Evolutionary conservation across 35 echinoderm and acorn worm genomes (phyloP).

Genomic region (Heliocidaris tuberculata): DNA sequence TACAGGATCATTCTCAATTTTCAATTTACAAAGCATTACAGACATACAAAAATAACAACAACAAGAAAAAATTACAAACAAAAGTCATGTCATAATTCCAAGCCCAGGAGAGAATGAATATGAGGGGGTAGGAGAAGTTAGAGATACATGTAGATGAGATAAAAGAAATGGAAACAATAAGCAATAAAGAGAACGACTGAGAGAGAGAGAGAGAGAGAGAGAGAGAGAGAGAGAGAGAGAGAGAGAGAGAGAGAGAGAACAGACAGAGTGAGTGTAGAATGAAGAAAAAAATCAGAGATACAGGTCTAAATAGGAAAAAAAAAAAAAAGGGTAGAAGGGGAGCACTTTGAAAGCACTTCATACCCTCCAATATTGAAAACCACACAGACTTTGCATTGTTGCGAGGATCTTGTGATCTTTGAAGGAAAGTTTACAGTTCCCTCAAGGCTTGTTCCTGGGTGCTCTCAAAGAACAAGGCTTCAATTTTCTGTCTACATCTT

Average conservation of each 20-base stretch:
- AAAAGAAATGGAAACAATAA: no score
- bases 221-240: background rate
- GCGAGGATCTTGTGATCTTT: background rate
- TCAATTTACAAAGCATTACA: no score
- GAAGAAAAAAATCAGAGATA: background rate
- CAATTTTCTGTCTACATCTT: background rate
- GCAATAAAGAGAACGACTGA: no score
- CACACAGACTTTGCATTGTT: conserved; percentile 10
- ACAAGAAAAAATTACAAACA: no score
- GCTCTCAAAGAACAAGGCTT: background rate
- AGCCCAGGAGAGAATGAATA: no score
- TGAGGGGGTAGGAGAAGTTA: no score
- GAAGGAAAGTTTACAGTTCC: conserved; percentile 3
- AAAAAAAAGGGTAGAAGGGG: background rate
- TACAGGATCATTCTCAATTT: no score
- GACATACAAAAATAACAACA: no score
- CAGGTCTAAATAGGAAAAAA: background rate
- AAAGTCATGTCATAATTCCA: no score
- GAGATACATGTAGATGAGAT: no score
- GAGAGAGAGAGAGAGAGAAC: background rate
- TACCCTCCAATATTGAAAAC: background rate
- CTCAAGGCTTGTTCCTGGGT: background rate
- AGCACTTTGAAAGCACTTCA: background rate
- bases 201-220: background rate
- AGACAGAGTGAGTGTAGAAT: background rate